Evolutionary conservation across 2,888 invertebrate genomes (phyloP), one percentile per base, ranked within the genome.

Genomic region (Ophion costatus): DNA sequence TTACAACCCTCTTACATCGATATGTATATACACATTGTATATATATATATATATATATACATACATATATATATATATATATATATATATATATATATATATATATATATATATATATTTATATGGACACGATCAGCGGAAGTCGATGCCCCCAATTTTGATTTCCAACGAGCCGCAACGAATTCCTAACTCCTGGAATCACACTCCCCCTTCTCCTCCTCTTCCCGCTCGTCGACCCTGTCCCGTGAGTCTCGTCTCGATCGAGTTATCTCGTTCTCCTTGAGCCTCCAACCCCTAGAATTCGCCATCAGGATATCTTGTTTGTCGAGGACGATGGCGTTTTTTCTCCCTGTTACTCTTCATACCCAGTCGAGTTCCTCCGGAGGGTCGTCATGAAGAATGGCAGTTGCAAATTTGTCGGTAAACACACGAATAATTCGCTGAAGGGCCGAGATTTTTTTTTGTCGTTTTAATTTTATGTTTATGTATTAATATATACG

Each of bases 91-190:
- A 70, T 20, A 20, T 33, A 56, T 56, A 24, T 59, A 57, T 59
- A 11, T 38, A 22, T 14, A 73, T 33, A 73, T 10, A 73, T 29
- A 59, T 59, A 20, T 59, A 22, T 9, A n/a, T 57, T 38, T 61
- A 14, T 38, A 56, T 2, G 2, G n/a, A 22, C 56, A 24, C 24
- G 69, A 78, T 74, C 66, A 20, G 29, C 71, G 57, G 73, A 86
- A 84, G 82, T 85, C 80, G 85, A 80, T 86, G 84, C 59, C 79
- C 67, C 71, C 80, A 82, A 86, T 87, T 87, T 85, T 86, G 79
- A 85, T 83, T 87, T 85, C 85, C 85, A 86, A 76, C 80, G 75
- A 83, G 79, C 78, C 83, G 71, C 78, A 74, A 80, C 64, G 75
- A 76, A 83, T 74, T 42, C 20, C 79, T 56, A 63, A 33, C 67